Conservation (phyloP, 2,888 invertebrate species). For the Habroteleia sp. region DNA sequence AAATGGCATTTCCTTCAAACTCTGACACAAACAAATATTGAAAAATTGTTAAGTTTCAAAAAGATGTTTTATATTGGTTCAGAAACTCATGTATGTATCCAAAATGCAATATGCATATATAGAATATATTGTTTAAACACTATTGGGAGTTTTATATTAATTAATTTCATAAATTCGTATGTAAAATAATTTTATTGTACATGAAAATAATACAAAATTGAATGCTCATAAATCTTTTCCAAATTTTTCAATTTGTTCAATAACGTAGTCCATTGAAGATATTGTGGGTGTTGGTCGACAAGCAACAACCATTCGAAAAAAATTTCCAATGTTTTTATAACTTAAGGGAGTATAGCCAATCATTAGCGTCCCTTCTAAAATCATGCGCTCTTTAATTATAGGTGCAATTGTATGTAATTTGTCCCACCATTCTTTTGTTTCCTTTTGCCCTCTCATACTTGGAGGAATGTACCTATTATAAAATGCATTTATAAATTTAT, state of each 20-base stretch:
- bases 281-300: slow-evolving; percentile 86
- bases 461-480: slow-evolving; percentile 86
- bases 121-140: no score
- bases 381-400: slow-evolving; percentile 87
- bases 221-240: slow-evolving; percentile 80
- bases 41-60: no score
- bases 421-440: slow-evolving; percentile 82
- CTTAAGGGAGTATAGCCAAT: slow-evolving; percentile 88
- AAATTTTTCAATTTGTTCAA: slow-evolving; percentile 85
- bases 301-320: slow-evolving; percentile 88
- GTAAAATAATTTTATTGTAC: background rate
- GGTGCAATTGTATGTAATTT: slow-evolving; percentile 84
- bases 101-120: no score
- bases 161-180: background rate
- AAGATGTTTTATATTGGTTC: no score
- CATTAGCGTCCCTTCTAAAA: slow-evolving; percentile 86
- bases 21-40: no score
- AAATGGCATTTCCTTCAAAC: no score
- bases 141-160: no score
- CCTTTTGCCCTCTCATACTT: slow-evolving; percentile 80
- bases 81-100: no score
- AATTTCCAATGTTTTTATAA: slow-evolving; percentile 85
- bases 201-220: background rate
- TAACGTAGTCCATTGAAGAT: slow-evolving; percentile 84
- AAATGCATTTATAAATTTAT: no score